Base-by-base conservation (phyloP, 2,113 vertebrate species). In the Variabilichromis moorii region DNA sequence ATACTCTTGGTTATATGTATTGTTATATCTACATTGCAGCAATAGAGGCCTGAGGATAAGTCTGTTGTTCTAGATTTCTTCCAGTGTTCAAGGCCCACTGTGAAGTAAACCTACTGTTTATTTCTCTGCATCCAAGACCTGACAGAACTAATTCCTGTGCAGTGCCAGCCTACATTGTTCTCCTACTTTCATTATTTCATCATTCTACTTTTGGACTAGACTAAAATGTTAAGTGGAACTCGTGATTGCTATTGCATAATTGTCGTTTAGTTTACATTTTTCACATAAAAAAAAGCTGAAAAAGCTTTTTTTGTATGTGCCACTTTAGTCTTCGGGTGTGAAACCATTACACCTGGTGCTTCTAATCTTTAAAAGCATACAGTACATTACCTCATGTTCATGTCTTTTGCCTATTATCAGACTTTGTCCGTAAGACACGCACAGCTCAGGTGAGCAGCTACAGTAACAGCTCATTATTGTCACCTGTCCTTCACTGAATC, bases 381-480 rank as follows among this genome's bases (percentile, higher is more conserved):
- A 61, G 45, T 40, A 45, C 9, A 9, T 83, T 24, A 17, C 31
- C 28, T 35, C 6, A 35, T 42, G 7, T 37, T 54, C 53, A 14
- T 21, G 24, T 17, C 37, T 81, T 78, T 88, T 96, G 92, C 95
- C 95, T 95, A 11, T 91, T 85, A 94, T 91, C 88, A 89, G 37
- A 47, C 42, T 14, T 35, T 53, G 3, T 54, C 51, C 21, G 40
- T 80, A 51, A 68, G 5, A 47, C 19, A 24, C 7, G 16, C 35
- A 31, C 33, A 14, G 26, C 28, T 63, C 5, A 37, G 42, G 3
- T 11, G 66, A 73, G 78, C 28, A 51, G 16, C 33, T 76, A 19
- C 24, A 50, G 71, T 1, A 45, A 19, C 86, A 26, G 51, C 6
- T 9, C 8, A 5, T 63, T 24, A 45, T 10, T 83, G 73, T 50